A percentile compares a stretch with the other conserved stretches of the same genome.
phyloP scores from a whole-genome alignment of 2,797 vertebrate genomes.

The Phalanger gymnotis region DNA sequence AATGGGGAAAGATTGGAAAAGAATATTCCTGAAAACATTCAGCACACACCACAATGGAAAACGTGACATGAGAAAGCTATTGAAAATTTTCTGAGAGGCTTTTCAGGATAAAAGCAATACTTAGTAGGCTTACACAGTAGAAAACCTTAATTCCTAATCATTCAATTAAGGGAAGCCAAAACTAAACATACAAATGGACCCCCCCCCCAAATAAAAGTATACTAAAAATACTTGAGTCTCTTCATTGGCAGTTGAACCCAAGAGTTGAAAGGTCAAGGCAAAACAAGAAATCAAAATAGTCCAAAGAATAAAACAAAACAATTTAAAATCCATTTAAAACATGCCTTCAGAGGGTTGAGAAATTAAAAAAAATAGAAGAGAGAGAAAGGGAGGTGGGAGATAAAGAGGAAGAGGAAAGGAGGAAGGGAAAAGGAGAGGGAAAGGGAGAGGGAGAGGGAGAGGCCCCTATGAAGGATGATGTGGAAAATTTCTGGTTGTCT shows the following conservation, averaged over 20 bases:
- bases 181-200: too few species aligned
- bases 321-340: not conserved
- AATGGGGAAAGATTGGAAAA: not conserved
- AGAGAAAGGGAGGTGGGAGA: too few species aligned
- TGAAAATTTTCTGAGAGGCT: not conserved
- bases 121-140: not conserved
- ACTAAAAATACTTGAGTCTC: not conserved
- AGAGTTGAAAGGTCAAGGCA: not conserved
- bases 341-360: not conserved
- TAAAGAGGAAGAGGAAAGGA: too few species aligned
- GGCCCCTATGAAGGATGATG: not conserved
- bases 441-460: not conserved
- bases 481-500: not conserved
- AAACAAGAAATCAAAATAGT: not conserved
- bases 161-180: not conserved
- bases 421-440: too few species aligned
- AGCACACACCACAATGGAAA: not conserved
- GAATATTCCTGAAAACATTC: not conserved
- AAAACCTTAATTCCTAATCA: not conserved
- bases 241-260: not conserved
- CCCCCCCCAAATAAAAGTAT: not conserved
- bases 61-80: not conserved
- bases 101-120: not conserved
- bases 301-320: not conserved
- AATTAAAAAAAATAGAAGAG: not conserved